Conservation (phyloP, 30 jellyfish, hydroid and myxozoan species). For the Aurelia coerulea region DNA sequence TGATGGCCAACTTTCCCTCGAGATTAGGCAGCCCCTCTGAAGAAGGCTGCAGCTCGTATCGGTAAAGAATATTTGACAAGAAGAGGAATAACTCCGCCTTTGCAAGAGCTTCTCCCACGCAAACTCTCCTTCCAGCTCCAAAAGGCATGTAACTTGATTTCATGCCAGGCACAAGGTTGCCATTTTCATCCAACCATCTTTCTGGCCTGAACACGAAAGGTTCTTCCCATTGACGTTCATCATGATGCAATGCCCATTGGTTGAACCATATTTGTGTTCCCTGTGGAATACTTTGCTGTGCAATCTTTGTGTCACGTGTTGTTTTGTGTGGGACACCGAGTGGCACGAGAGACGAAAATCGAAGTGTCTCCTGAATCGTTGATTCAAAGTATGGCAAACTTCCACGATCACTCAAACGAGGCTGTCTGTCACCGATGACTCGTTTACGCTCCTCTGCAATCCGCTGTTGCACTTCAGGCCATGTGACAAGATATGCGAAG, state of each 20-base stretch:
- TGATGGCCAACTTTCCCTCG: conserved; percentile 61
- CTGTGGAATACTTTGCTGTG: conserved; percentile 56
- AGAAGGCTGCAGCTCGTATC: conserved; percentile 45
- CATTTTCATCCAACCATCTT: conserved; percentile 85
- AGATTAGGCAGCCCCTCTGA: conserved; percentile 55
- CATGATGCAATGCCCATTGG: conserved; percentile 78
- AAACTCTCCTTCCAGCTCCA: conserved; percentile 94
- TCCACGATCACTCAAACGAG: conserved; percentile 69
- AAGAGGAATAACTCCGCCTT: conserved; percentile 70
- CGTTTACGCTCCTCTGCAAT: conserved; percentile 51
- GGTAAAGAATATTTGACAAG: conserved; percentile 47
- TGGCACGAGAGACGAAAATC: conserved; percentile 80
- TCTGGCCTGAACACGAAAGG: conserved; percentile 80
- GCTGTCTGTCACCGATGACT: conserved; percentile 70
- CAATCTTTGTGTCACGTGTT: conserved; percentile 32
- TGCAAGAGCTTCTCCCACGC: conserved; percentile 91
- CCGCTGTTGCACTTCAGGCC: conserved; percentile 84
- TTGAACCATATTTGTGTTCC: conserved; percentile 71
- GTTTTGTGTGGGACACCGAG: conserved; percentile 86
- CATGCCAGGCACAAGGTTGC: conserved; percentile 48
- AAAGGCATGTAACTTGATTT: conserved; percentile 76
- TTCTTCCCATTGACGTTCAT: conserved; percentile 79
- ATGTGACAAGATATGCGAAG: conserved; percentile 58
- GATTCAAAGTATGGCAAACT: conserved; percentile 67
- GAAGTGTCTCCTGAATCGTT: conserved; percentile 58